phyloP scores from a whole-genome alignment of 2,888 invertebrate species.

The Altica lythri region DNA sequence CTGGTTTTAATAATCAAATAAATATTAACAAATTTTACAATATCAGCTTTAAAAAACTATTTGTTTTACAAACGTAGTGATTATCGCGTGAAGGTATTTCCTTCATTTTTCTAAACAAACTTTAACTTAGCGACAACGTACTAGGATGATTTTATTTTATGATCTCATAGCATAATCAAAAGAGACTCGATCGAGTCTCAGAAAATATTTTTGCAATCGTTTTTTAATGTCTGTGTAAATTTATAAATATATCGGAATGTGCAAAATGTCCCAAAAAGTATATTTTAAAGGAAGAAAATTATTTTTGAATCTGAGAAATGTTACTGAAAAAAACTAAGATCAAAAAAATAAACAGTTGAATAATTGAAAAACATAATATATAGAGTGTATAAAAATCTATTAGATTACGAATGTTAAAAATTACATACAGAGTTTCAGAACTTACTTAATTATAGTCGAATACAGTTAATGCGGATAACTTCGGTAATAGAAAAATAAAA shows the following conservation, averaged over 20 bases:
- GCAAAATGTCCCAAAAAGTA: neutral
- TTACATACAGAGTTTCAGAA: no score
- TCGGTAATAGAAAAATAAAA: no score
- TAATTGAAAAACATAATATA: no score
- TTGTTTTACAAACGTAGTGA: slow-evolving; percentile 8
- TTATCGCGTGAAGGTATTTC: slow-evolving; percentile 4
- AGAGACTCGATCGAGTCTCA: slow-evolving; percentile 42
- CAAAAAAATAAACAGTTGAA: no score
- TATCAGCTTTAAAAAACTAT: slow-evolving; percentile 12
- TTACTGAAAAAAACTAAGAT: no score
- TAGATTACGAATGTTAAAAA: no score
- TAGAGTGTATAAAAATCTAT: no score
- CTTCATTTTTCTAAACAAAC: slow-evolving; percentile 5
- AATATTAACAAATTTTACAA: neutral
- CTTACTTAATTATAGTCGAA: no score
- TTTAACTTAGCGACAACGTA: slow-evolving; percentile 6
- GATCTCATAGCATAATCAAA: slow-evolving; percentile 52
- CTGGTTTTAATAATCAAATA: slow-evolving; percentile 4
- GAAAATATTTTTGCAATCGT: slow-evolving; percentile 53
- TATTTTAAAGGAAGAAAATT: neutral
- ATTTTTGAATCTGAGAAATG: no score
- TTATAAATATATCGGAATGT: slow-evolving; percentile 35
- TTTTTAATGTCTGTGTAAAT: slow-evolving; percentile 46
- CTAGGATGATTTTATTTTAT: slow-evolving; percentile 34
- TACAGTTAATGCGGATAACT: no score